phyloP scores from a whole-genome alignment of 2,797 vertebrate genomes.

The Hozukius guyotensis region DNA sequence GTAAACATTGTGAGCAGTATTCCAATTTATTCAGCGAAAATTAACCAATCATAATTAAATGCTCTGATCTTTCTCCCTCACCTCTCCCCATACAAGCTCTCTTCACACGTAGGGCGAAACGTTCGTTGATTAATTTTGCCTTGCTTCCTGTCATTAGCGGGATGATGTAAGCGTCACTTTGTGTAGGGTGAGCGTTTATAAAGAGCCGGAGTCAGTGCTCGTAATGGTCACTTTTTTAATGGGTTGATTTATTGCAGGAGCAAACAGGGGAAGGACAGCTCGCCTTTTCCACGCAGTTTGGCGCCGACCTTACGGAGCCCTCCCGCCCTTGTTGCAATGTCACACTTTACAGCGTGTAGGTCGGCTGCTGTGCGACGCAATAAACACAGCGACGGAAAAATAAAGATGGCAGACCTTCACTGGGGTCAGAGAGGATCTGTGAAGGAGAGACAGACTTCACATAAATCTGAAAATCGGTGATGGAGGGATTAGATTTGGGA shows the following conservation, averaged over 20 bases:
- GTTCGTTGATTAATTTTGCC: conserved; percentile 43
- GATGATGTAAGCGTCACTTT: conserved; percentile 36
- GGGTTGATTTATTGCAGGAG: conserved; percentile 36
- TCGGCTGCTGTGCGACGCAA: conserved; percentile 11
- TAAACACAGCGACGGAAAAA: neutral
- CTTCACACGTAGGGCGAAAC: conserved; percentile 30
- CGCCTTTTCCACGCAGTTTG: neutral
- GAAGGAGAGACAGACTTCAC: neutral
- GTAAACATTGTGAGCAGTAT: conserved; percentile 79
- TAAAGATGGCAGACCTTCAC: conserved; percentile 32
- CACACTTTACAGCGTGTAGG: conserved; percentile 31
- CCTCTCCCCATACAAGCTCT: conserved; percentile 21
- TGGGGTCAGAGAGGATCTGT: neutral
- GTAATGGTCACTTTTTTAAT: conserved; percentile 50
- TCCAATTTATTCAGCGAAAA: conserved; percentile 78
- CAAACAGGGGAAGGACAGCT: neutral
- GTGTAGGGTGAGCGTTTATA: conserved; percentile 20
- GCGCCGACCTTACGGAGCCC: conserved; percentile 1
- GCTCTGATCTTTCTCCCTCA: conserved; percentile 46
- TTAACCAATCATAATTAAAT: conserved; percentile 75
- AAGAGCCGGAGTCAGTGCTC: conserved; percentile 24
- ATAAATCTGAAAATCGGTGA: neutral
- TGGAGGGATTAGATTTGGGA: conserved; percentile 5
- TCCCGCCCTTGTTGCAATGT: conserved; percentile 42
- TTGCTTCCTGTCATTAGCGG: conserved; percentile 20